Evolutionary conservation across 2,113 vertebrate genomes (phyloP), one percentile per base, ranked within the genome.

Genomic region (Sminthopsis crassicaudata): DNA sequence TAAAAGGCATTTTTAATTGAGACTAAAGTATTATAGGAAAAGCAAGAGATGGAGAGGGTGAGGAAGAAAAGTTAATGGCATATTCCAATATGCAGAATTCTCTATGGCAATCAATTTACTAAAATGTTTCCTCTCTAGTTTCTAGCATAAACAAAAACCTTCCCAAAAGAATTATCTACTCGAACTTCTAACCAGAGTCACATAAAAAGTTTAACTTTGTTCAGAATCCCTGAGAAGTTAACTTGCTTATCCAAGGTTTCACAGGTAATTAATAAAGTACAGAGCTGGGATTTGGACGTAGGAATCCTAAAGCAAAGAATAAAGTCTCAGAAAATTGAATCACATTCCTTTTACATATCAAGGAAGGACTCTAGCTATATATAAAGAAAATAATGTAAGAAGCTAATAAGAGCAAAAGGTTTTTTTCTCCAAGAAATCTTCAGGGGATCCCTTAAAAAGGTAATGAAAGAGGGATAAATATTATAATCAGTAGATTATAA

Each of bases 61-160:
- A 36, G 3, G 30, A 76, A 14, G 36, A n/a, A 16, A n/a, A 19
- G 30, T 16, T 76, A n/a, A n/a, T n/a, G 60, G 16, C 36, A 30
- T 57, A 60, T 76, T 76, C 36, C 30, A 76, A n/a, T 19, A 76
- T 19, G 36, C 2, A 76, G 30, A 57, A 26, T 46, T 76, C n/a
- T 95, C 94, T 91, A 46, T 48, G 95, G 54, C 54, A 10, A 14
- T 16, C 36, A 52, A 46, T 67, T 51, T 91, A 26, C 42, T 42
- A 23, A 93, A 92, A 26, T 96, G 55, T 46, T 90, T 92, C 91
- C 30, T 95, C 14, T 51, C 67, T 88, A 93, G 3, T 46, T 91
- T 8, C 3, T 25, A 91, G 25, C 8, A 19, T 14, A 93, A 3
- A 11, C 94, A 76, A n/a, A n/a, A 76, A 16, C 12, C 36, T 76